Base-by-base conservation (phyloP, 2,888 invertebrate genomes). In the Gandaritis pyraliata region DNA sequence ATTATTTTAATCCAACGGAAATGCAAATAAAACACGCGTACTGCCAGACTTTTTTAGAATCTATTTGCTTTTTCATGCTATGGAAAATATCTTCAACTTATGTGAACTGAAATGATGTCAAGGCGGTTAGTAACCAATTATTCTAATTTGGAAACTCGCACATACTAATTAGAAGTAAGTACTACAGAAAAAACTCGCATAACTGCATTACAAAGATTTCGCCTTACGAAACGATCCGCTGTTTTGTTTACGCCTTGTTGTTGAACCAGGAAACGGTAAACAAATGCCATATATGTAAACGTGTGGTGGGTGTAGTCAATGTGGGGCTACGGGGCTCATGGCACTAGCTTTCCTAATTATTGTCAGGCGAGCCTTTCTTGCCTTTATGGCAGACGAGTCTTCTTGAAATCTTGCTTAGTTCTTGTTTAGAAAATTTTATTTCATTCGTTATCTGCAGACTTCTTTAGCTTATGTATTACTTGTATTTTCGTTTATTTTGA, bases 221-320 rank as follows among this genome's bases (percentile, higher is more conserved):
- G 58, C 53, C 53, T 61, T 61, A 53, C 61, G 56, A 62, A 61
- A 65, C 56, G 41, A 49, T 41, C 48, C 23, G 47, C 45, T 52
- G n/a, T n/a, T n/a, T n/a, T n/a, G 51, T 65, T 51, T 54, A 54
- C 47, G 45, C 50, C 54, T 55, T 61, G 51, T 55, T 61, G 55
- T 61, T 51, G 49, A 61, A 65, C 58, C 52, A 65, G 61, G 65
- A 65, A 65, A 59, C 58, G 65, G 51, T 65, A 61, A 58, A 65
- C 45, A 58, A 56, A 65, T 65, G 59, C 61, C 65, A 49, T 56
- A 41, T 56, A 53, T 52, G 58, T 58, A 51, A 63, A 51, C 46
- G 47, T 48, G 58, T 56, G 52, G 52, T 33, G 51, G 33, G 58
- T 41, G 58, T 43, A 48, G 36, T 54, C n/a, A 43, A 49, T 53